Evolutionary conservation across 2,888 invertebrate species (phyloP), one percentile per base, ranked within the genome.

Genomic region (Sinodicranocentrus sp.): DNA sequence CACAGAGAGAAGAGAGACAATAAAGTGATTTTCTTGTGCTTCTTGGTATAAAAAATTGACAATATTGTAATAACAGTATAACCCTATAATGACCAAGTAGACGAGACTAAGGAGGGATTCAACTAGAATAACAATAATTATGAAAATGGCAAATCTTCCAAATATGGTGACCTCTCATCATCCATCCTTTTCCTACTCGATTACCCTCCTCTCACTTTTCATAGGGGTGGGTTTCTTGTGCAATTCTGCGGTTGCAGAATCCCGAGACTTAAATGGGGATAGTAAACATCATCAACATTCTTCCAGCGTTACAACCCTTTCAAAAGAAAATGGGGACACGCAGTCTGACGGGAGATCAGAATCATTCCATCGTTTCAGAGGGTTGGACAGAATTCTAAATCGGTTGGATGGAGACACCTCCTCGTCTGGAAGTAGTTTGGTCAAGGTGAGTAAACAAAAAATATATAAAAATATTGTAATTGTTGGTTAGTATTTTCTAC

Each of bases 371-470:
- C 85, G 87, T 0, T 86, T 88, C 61, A 88, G 84, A 70, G 87
- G 87, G 70, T 76, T 88, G 44, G 87, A 88, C 68, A 76, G 88
- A 10, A 84, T 88, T 78, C 78, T 87, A n/a, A 88, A 85, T 61
- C 84, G 88, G 23, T 77, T 88, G 63, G 88, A 87, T 43, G 86
- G 87, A 21, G 72, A 28, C 28, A 43, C 65, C 1, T 43, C 65
- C 2, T 65, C 61, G 13, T 65, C 65, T 65, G 65, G 65, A 65
- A 65, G 21, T 15, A 65, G 28, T 43, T 65, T 65, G 43, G 65
- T 65, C 43, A 65, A 65, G 65, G 65, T 65, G 15, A 44, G 65
- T 2, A 8, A 2, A n/a, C n/a, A 59, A 2, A 23, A 59, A 21
- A 25, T 3, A 1, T 13, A 3, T 2, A 25, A 25, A 59, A 59